Percentiles rank a stretch among this genome's conserved stretches.
These are phyloP conservation scores for Leptoteleia sp. DNA, from an alignment of 1,140 invertebrate species.

Conservation along the genomic window DNA sequence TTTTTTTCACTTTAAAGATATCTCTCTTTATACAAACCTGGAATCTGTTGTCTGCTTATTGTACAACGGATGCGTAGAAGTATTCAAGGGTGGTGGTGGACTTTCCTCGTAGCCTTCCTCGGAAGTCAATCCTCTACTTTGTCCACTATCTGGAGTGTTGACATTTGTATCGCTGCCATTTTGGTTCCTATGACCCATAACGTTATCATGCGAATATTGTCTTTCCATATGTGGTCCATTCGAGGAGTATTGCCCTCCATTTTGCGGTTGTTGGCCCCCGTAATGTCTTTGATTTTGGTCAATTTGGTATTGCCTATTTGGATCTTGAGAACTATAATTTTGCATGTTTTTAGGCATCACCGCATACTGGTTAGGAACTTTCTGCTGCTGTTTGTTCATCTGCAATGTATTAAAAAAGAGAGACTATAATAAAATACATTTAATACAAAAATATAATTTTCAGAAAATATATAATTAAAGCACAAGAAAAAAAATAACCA, in stretches of 20 bases:
- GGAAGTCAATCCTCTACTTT: constrained; percentile 69
- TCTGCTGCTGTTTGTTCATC: constrained; percentile 65
- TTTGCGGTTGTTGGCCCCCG: constrained; percentile 49
- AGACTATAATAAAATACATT: no score
- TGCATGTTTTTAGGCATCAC: constrained; percentile 54
- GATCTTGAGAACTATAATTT: constrained; percentile 65
- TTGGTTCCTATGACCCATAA: constrained; percentile 59
- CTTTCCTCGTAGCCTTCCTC: constrained; percentile 80
- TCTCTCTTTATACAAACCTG: no score
- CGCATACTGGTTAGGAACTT: constrained; percentile 68
- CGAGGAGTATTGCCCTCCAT: constrained; percentile 70
- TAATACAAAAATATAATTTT: no score
- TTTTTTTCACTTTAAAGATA: no score
- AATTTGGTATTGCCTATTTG: constrained; percentile 60
- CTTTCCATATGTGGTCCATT: constrained; percentile 69
- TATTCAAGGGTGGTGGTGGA: constrained; percentile 87
- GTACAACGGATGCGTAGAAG: constrained; percentile 87
- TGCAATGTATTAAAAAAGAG: neutral
- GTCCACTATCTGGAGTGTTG: constrained; percentile 57
- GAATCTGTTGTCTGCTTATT: constrained; percentile 78
- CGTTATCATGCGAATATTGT: constrained; percentile 67
- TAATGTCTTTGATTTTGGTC: constrained; percentile 71
- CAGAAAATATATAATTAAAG: no score
- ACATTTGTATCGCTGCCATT: constrained; percentile 65
- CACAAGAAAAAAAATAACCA: no score